These are phyloP conservation scores for Eulithis testata DNA, from an alignment of 2,888 invertebrate genomes.

Conservation along the genomic window DNA sequence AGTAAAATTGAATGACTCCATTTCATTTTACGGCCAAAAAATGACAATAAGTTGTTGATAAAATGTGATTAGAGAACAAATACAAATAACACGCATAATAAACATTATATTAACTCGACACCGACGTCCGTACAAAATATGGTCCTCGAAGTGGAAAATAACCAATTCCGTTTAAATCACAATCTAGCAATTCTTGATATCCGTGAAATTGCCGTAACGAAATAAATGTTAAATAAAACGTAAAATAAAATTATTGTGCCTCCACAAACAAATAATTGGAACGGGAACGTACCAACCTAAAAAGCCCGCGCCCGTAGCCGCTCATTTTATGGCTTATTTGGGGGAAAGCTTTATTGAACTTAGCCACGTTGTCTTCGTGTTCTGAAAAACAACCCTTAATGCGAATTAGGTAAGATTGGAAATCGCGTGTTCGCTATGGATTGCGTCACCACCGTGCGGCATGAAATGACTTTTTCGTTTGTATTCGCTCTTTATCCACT, in stretches of 20 bases:
- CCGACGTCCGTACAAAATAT: slow-evolving; percentile 51
- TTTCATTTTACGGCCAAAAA: slow-evolving; percentile 47
- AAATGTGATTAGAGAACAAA: slow-evolving; percentile 58
- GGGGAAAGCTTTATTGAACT: slow-evolving; percentile 84
- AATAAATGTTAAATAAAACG: slow-evolving; percentile 85
- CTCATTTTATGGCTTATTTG: slow-evolving; percentile 84
- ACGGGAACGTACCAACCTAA: slow-evolving; percentile 67
- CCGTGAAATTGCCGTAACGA: slow-evolving; percentile 85
- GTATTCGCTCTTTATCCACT: slow-evolving; percentile 84
- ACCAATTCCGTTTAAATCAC: slow-evolving; percentile 83
- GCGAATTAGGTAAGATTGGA: slow-evolving; percentile 51
- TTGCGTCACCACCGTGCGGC: slow-evolving; percentile 76
- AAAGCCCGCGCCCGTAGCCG: slow-evolving; percentile 77
- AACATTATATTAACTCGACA: slow-evolving; percentile 76
- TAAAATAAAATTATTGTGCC: slow-evolving; percentile 84
- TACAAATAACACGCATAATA: slow-evolving; percentile 77
- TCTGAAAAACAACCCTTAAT: slow-evolving; percentile 64
- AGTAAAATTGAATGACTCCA: slow-evolving; percentile 41
- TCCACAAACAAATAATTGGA: slow-evolving; percentile 84
- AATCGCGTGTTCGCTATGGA: slow-evolving; percentile 49
- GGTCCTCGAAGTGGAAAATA: slow-evolving; percentile 81
- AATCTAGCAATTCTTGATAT: slow-evolving; percentile 83
- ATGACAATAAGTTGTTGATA: slow-evolving; percentile 56
- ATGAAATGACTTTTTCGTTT: slow-evolving; percentile 84
- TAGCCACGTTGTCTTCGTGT: slow-evolving; percentile 72